Percentiles rank a stretch among this genome's conserved stretches.
Evolutionary conservation across 2,113 vertebrate genomes (phyloP).

Genomic region (Puffinus mauretanicus): DNA sequence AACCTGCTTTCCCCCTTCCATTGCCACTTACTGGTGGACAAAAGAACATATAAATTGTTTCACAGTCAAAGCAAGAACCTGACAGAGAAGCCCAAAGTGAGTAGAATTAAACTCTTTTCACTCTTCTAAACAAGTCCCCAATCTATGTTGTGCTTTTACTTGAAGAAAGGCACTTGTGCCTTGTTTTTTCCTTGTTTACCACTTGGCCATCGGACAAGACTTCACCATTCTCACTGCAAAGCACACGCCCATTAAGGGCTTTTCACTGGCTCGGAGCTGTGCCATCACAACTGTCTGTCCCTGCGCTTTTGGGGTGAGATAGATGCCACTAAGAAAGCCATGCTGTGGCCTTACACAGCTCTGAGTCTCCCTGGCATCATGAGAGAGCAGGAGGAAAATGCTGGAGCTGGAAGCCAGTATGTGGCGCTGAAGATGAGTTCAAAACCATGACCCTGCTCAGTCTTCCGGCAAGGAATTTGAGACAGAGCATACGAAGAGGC

Average conservation of each 20-base stretch:
- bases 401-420: not conserved
- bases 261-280: not conserved
- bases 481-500: not conserved
- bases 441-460: rapidly evolving
- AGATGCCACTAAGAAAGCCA: not conserved
- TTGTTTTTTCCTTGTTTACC: not conserved
- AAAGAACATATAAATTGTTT: not conserved
- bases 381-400: not conserved
- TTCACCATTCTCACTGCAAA: not conserved
- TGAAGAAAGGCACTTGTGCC: not conserved
- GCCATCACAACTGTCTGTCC: not conserved
- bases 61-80: not conserved
- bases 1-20: not conserved
- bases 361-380: not conserved
- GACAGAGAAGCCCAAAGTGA: not conserved
- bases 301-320: not conserved
- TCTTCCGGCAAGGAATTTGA: not conserved
- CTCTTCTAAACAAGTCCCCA: not conserved
- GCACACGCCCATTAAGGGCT: not conserved
- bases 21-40: not conserved
- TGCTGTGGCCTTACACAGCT: not conserved
- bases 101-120: not conserved
- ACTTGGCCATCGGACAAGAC: not conserved
- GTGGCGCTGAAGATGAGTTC: not conserved
- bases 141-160: not conserved